A percentile compares a stretch with the other conserved stretches of the same genome.
These are phyloP conservation scores for Frankliniella fusca DNA, from an alignment of 2,888 invertebrate genomes.

Conservation along the genomic window DNA sequence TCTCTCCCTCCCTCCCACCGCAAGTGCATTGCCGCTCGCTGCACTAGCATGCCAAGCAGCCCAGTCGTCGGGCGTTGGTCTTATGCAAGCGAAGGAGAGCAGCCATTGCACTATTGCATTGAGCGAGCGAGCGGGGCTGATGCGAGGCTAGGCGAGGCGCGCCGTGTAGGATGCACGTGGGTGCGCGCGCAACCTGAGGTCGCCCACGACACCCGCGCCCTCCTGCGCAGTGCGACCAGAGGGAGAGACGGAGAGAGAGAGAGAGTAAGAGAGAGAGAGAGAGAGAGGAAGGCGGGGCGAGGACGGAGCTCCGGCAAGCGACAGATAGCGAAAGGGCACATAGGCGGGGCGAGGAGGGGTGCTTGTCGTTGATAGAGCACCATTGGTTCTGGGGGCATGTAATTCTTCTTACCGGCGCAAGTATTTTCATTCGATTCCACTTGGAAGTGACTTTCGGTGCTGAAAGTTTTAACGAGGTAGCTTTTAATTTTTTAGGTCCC, in stretches of 20 bases:
- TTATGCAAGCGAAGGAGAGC: no score
- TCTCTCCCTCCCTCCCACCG: background rate
- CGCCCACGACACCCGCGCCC: background rate
- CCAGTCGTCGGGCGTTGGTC: no score
- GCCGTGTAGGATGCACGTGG: background rate
- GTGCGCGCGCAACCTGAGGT: background rate
- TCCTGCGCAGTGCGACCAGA: background rate
- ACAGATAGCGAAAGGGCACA: background rate
- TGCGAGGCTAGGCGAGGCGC: background rate
- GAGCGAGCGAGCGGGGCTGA: background rate
- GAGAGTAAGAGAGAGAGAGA: background rate
- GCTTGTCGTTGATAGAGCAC: no score
- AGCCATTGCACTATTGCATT: background rate
- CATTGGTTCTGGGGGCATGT: no score
- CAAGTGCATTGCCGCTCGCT: background rate
- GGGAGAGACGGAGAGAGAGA: background rate
- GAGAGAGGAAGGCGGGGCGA: background rate
- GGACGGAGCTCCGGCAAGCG: background rate
- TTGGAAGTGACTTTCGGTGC: no score
- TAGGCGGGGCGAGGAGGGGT: background rate
- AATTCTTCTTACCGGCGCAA: background rate
- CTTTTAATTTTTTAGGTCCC: no score
- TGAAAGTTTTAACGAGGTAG: no score
- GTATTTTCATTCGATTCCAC: no score
- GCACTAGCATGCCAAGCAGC: background rate